Evolutionary conservation across 2,888 invertebrate genomes (phyloP).

Genomic region (Emmelina monodactyla): DNA sequence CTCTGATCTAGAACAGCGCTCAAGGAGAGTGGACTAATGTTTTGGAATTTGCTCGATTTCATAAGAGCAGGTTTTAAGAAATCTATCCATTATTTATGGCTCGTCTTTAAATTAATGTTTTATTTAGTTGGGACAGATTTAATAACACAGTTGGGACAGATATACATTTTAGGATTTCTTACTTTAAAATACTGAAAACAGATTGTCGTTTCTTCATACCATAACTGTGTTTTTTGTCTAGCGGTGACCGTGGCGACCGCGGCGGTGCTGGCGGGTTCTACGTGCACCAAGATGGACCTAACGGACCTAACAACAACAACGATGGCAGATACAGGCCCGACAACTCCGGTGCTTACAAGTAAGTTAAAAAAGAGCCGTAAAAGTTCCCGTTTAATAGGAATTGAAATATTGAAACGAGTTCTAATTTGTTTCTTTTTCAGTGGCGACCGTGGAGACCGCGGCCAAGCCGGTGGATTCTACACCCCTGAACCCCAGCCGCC

Average conservation of each 20-base stretch:
- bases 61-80: no score
- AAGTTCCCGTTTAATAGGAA: not conserved
- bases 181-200: no score
- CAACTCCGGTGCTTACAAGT: slow-evolving; percentile 8
- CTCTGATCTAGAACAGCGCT: no score
- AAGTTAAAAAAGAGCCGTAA: no score
- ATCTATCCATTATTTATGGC: no score
- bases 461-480: slow-evolving; percentile 24
- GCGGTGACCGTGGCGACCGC: slow-evolving; percentile 47
- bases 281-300: slow-evolving; percentile 17
- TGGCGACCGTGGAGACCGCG: slow-evolving; percentile 22
- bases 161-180: no score
- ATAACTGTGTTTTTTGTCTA: slow-evolving; percentile 17
- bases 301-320: slow-evolving; percentile 20
- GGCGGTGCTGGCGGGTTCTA: slow-evolving; percentile 46
- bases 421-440: slow-evolving; percentile 9
- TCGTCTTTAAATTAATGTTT: no score
- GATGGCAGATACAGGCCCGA: slow-evolving; percentile 7
- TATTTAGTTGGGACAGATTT: no score
- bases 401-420: not conserved
- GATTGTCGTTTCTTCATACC: no score
- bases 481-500: not conserved
- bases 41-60: no score
- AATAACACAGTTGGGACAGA: no score
- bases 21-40: no score